These are phyloP conservation scores for Hylyphantes graminicola DNA, from an alignment of 1,140 invertebrate genomes.

Conservation along the genomic window DNA sequence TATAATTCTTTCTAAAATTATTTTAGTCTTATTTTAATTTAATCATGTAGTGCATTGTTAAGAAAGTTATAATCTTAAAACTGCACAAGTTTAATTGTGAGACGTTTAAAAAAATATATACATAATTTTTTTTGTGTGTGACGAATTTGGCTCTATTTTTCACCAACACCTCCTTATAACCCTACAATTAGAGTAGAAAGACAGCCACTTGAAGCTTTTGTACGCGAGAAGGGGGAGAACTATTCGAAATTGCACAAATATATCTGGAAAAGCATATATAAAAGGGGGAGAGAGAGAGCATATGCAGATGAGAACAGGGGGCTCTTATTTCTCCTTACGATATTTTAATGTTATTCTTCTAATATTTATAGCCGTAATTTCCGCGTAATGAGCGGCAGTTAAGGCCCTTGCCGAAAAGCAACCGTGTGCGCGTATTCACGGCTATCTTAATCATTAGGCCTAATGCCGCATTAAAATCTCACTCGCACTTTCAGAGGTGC, in stretches of 20 bases:
- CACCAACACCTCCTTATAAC: no score
- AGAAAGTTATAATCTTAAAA: no score
- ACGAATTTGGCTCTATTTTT: no score
- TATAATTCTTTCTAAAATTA: no score
- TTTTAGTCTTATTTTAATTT: no score
- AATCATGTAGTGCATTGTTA: no score
- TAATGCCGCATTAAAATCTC: conserved; percentile 60
- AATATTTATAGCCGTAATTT: conserved; percentile 61
- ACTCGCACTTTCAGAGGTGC: background rate
- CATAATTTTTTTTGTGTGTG: no score
- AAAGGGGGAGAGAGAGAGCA: conserved; percentile 28
- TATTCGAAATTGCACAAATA: conserved; percentile 49
- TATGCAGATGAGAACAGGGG: conserved; percentile 29
- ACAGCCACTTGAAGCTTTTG: conserved; percentile 44
- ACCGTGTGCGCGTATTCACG: conserved; percentile 55
- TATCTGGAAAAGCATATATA: conserved; percentile 55
- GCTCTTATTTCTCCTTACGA: conserved; percentile 61
- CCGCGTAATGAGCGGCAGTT: conserved; percentile 59
- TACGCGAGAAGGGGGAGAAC: background rate
- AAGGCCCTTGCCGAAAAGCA: conserved; percentile 55
- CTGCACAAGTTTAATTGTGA: no score
- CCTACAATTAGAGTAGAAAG: background rate
- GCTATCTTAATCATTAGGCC: conserved; percentile 61
- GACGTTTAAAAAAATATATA: no score
- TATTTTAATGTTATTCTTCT: conserved; percentile 61